Conservation (phyloP, 1,140 invertebrate species). For the Lineus longissimus region DNA sequence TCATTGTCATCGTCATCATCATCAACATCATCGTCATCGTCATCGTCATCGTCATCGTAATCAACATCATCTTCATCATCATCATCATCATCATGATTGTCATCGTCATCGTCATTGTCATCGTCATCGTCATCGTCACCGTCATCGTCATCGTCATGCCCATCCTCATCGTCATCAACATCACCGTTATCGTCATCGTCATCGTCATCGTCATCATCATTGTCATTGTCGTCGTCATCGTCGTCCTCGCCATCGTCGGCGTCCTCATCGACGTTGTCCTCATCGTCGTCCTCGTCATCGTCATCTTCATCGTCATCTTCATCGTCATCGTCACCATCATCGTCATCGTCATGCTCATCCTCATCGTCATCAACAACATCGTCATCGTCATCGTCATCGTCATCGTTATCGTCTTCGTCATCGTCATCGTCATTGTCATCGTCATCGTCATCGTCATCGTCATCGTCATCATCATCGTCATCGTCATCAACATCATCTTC, state of each 20-base stretch:
- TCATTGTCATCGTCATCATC: constrained; percentile 13
- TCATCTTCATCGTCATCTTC: constrained; percentile 5
- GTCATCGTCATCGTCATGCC: too few relatives aligned
- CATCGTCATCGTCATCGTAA: too few relatives aligned
- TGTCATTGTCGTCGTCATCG: constrained; percentile 4
- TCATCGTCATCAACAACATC: too few relatives aligned
- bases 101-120: too few relatives aligned
- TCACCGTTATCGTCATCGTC: constrained; percentile 14
- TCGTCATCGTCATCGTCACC: too few relatives aligned
- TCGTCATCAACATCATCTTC: constrained; percentile 15
- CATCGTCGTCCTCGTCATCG: constrained; percentile 8
- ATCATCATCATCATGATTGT: too few relatives aligned
- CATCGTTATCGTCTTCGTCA: constrained; percentile 9
- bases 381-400: too few relatives aligned
- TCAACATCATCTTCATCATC: constrained; percentile 8
- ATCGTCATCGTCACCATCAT: neutral
- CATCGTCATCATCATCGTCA: constrained; percentile 7
- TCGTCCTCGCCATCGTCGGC: neutral
- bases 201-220: constrained; percentile 14
- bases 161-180: too few relatives aligned
- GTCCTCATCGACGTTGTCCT: too few relatives aligned
- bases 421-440: constrained; percentile 15
- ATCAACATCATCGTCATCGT: too few relatives aligned
- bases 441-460: neutral
- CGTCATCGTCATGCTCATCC: too few relatives aligned